Base-by-base conservation (phyloP, 2,113 vertebrate genomes). In the Pomatorhinus ruficollis region DNA sequence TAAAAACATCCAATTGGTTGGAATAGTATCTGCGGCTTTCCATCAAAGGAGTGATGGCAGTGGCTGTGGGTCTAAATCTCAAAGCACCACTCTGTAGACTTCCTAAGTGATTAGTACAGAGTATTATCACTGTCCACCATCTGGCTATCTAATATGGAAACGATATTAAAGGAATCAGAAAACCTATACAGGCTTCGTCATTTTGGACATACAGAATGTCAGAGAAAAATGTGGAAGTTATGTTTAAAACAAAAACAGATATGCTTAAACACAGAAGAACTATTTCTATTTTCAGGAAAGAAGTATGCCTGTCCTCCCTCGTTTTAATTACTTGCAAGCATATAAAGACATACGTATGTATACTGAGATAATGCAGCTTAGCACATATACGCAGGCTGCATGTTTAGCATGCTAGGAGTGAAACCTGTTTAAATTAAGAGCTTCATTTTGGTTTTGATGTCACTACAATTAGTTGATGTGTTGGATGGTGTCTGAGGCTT, bases 121-220 rank as follows among this genome's bases (percentile, higher is more conserved):
- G 92, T 71, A 98, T 98, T 98, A 98, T 98, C 97, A 12, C 92
- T 84, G 90, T 85, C 83, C 91, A 93, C 98, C 98, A 98, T 98
- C 97, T 98, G 98, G 96, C 96, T 95, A 75, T 95, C 94, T 97
- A 90, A 92, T 70, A 97, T 52, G 76, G 96, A 97, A 96, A 96
- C 57, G 2, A 97, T 91, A 97, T 96, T 91, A 93, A 97, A 97
- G 91, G 90, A 95, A 83, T 93, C 89, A 79, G 44, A 91, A 95
- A 88, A 96, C 74, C 68, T 87, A 94, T 64, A 89, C 59, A 94
- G 45, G 47, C 93, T 92, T 91, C 5, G 0, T 74, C 85, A 47
- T 79, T 93, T 92, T 10, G 40, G 35, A 53, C 7, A 17, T 53
- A 80, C 84, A 91, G 64, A 30, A n/a, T 80, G 87, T 66, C 7